phyloP scores from a whole-genome alignment of 2,113 vertebrate species.

The Mobula birostris region DNA sequence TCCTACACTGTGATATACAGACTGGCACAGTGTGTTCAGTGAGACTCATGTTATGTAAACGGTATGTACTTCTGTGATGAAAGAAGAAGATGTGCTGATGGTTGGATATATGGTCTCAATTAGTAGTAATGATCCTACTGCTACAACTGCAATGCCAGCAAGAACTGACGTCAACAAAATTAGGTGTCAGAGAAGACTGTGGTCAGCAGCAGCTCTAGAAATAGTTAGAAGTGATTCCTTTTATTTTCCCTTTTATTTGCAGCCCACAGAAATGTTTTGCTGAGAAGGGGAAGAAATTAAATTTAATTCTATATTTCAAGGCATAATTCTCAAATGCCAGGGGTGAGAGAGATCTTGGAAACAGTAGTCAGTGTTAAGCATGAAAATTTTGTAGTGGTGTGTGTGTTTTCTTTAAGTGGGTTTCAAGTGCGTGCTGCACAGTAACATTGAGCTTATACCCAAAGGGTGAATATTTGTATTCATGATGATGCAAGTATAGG shows the following conservation, averaged over 20 bases:
- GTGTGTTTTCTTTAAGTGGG: neutral
- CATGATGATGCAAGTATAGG: neutral
- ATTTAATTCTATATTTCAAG: neutral
- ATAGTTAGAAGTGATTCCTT: neutral
- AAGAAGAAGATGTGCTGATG: neutral
- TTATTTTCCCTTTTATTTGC: neutral
- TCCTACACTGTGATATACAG: neutral
- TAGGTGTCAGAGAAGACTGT: neutral
- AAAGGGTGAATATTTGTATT: conserved; percentile 17
- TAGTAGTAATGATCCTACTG: neutral
- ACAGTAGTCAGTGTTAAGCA: neutral
- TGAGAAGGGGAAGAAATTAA: neutral
- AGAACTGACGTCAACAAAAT: neutral
- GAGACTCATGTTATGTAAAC: neutral
- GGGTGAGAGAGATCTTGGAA: neutral
- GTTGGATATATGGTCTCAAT: neutral
- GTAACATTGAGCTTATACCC: conserved; percentile 16
- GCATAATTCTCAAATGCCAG: neutral
- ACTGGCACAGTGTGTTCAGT: neutral
- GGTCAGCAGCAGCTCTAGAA: neutral
- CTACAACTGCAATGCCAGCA: neutral
- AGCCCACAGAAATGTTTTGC: neutral
- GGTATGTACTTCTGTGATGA: neutral
- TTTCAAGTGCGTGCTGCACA: neutral
- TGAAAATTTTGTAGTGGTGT: neutral